Evolutionary conservation across 2,888 invertebrate genomes (phyloP).

Genomic region (Steromphala cineraria): DNA sequence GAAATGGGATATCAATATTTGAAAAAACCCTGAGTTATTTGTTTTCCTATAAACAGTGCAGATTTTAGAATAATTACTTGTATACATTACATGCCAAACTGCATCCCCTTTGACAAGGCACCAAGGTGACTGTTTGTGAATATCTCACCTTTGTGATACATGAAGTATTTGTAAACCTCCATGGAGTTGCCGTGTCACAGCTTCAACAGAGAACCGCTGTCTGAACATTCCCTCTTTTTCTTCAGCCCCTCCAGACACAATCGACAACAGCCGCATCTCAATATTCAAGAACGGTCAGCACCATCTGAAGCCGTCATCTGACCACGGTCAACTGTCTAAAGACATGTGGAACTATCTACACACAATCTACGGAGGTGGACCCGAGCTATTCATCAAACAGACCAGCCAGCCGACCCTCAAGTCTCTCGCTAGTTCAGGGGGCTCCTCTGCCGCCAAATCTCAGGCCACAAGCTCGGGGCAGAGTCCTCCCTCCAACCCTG

Average conservation of each 20-base stretch:
- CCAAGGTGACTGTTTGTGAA: too few relatives aligned
- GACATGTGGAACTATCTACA: constrained; percentile 91
- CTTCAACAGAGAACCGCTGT: too few relatives aligned
- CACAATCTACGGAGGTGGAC: constrained; percentile 92
- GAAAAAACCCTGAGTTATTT: too few relatives aligned
- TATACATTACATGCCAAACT: too few relatives aligned
- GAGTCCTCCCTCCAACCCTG: background rate
- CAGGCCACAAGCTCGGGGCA: background rate
- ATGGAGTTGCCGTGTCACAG: too few relatives aligned
- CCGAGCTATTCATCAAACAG: constrained; percentile 79
- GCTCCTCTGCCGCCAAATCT: background rate
- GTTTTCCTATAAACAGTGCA: too few relatives aligned
- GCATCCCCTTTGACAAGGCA: too few relatives aligned
- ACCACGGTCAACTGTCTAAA: constrained; percentile 83
- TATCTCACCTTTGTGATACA: too few relatives aligned
- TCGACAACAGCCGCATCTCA: constrained; percentile 88
- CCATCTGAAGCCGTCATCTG: constrained; percentile 66
- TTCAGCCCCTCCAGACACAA: constrained; percentile 87
- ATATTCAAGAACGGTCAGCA: constrained; percentile 65
- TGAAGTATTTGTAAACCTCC: too few relatives aligned
- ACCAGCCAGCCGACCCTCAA: background rate
- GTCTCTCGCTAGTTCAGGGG: background rate
- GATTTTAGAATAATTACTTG: too few relatives aligned
- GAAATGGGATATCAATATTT: too few relatives aligned
- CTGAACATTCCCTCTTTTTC: constrained; percentile 26